Base-by-base conservation (phyloP, 2,113 vertebrate species). In the Genyomyrus donnyi region DNA sequence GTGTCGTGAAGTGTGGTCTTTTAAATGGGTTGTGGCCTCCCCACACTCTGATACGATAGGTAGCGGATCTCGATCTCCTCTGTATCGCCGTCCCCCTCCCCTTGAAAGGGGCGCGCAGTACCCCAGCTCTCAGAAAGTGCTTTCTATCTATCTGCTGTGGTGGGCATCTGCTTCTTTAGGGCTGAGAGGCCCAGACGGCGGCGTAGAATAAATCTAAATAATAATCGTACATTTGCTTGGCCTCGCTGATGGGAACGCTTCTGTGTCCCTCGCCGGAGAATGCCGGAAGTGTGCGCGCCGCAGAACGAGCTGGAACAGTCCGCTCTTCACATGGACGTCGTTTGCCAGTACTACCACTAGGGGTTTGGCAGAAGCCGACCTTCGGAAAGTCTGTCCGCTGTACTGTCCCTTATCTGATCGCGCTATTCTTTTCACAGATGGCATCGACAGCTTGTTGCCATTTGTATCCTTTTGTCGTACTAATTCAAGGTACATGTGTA, bases 241-340 rank as follows among this genome's bases (percentile, higher is more conserved):
- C 88, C 83, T 85, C 74, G 46, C 70, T 17, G 35, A 35, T 46
- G 88, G 88, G 46, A 74, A 74, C 56, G 27, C 50, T 85, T 21
- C 35, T 15, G 49, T 58, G 87, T 56, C 50, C 77, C 89, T 92
- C 62, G 87, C 90, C 92, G 89, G 62, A 74, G 62, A 83, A 89
- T 89, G 45, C 90, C 88, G 91, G 77, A 74, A 85, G 62, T 88
- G 92, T 62, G 21, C 91, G 62, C 89, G 92, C 88, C 90, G 87
- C 89, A 86, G 90, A 70, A 90, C 86, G 17, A 53, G 46, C 48
- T 46, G 92, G 86, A 31, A 39, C 5, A 17, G 48, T 21, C 74
- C 62, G 62, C 52, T 48, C 9, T 85, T 53, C 85, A 90, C 91
- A 93, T 92, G 91, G 92, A 92, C 89, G 91, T 88, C 10, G 13